Percentiles rank a stretch among this genome's conserved stretches.
Conservation (phyloP, 2,888 invertebrate genomes). For the Heliconius cydno region DNA sequence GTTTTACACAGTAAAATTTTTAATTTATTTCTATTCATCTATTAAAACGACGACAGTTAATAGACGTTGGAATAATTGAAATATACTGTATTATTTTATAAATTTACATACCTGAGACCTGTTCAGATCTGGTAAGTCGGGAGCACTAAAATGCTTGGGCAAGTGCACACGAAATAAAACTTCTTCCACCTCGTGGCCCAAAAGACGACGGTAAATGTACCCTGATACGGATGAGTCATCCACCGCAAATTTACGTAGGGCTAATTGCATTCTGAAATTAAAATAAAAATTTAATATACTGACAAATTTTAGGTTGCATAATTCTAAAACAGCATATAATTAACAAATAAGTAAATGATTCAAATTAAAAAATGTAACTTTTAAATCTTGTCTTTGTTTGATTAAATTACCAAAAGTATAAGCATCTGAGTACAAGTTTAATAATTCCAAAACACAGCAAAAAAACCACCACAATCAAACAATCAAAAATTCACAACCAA, state of each 20-base stretch:
- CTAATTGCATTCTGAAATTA: slow-evolving; percentile 95
- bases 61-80: too few species aligned
- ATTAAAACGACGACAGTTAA: too few species aligned
- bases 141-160: slow-evolving; percentile 98
- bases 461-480: too few species aligned
- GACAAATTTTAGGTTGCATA: neutral
- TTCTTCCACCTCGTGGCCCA: slow-evolving; percentile 98
- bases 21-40: too few species aligned
- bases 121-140: slow-evolving; percentile 98
- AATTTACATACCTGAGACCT: slow-evolving; percentile 89
- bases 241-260: slow-evolving; percentile 96
- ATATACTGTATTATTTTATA: too few species aligned
- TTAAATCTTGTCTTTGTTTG: too few species aligned
- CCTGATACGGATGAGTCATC: slow-evolving; percentile 98
- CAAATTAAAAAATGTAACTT: neutral
- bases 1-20: neutral
- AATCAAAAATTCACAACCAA: neutral
- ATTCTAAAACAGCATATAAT: neutral
- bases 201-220: slow-evolving; percentile 97
- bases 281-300: neutral
- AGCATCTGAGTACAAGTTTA: neutral
- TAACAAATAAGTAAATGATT: neutral
- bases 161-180: slow-evolving; percentile 94
- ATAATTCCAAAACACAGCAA: neutral
- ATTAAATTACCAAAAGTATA: too few species aligned